Conservation (phyloP, 2,888 invertebrate genomes). For the Cyclophora punctaria region DNA sequence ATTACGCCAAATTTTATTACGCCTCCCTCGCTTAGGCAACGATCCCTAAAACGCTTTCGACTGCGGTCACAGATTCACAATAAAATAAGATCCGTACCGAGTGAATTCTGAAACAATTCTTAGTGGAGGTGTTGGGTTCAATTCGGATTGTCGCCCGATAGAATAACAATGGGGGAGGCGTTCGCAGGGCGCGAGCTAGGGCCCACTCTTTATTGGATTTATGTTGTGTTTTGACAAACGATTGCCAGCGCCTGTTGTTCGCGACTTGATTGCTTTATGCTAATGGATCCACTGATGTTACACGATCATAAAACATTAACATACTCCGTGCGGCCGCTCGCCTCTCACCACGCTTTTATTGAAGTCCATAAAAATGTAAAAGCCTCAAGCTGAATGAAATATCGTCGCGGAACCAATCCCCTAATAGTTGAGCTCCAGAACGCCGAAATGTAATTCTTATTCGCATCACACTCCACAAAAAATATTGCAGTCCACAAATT, state of each 20-base stretch:
- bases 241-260: too few species aligned
- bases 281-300: not conserved
- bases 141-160: constrained; percentile 28
- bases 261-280: constrained; percentile 12
- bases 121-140: constrained; percentile 40
- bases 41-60: constrained; percentile 29
- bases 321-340: too few species aligned
- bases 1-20: constrained; percentile 33
- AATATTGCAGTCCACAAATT: too few species aligned
- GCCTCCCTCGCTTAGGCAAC: constrained; percentile 19
- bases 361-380: too few species aligned
- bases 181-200: constrained; percentile 21
- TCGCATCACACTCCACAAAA: too few species aligned
- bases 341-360: too few species aligned
- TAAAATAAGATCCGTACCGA: constrained; percentile 44
- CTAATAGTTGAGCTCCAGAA: too few species aligned
- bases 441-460: too few species aligned
- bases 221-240: too few species aligned
- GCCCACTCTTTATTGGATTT: constrained; percentile 16
- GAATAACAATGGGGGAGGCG: constrained; percentile 42
- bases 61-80: constrained; percentile 54
- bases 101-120: constrained; percentile 47
- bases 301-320: too few species aligned
- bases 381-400: too few species aligned
- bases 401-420: too few species aligned